Base-by-base conservation (phyloP, 2,888 invertebrate species). In the Autographa pulchrina region DNA sequence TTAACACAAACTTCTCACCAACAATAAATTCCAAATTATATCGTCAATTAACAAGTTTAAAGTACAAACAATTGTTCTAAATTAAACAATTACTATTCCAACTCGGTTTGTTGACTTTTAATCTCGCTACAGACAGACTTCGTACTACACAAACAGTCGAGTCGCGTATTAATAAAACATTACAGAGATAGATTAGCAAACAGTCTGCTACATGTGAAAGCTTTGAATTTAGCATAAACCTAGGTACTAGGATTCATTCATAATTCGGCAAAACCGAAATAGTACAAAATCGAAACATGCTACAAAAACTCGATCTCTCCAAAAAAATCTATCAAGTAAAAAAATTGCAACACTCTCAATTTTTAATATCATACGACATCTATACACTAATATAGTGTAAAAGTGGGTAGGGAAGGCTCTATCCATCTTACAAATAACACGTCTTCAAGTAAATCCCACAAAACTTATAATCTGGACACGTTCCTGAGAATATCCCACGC, bases 401-500 rank as follows among this genome's bases (percentile, higher is more conserved):
- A 3, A 2, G 25, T 25, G 25, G 25, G 25, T 25, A 25, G 25
- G 25, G 25, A 25, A 25, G 25, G 13, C 41, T 13, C 18, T 20
- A 54, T 4, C 9, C 20, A 20, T 20, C 32, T 25, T 6, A n/a
- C 31, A 63, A n/a, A 52, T 31, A 41, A 32, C 41, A 16, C 14
- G 54, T 56, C 54, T 56, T 25, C 54, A 13, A 54, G 54, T 54
- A 20, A 48, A 56, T 56, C 25, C 54, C 11, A 13, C 0, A 25
- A 56, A 32, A 41, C 48, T 63, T 56, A 59, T 60, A 70, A 69
- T 54, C 32, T 69, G 18, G 20, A 64, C 56, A 72, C 48, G 54
- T 65, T 25, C 20, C 41, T 43, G 7, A 72, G 70, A 68, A 68
- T 67, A 71, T 65, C 70, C 65, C 9, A 31, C 35, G 60, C 43